phyloP scores from a whole-genome alignment of 1,140 invertebrate genomes.

The Hydropsyche tenuis region DNA sequence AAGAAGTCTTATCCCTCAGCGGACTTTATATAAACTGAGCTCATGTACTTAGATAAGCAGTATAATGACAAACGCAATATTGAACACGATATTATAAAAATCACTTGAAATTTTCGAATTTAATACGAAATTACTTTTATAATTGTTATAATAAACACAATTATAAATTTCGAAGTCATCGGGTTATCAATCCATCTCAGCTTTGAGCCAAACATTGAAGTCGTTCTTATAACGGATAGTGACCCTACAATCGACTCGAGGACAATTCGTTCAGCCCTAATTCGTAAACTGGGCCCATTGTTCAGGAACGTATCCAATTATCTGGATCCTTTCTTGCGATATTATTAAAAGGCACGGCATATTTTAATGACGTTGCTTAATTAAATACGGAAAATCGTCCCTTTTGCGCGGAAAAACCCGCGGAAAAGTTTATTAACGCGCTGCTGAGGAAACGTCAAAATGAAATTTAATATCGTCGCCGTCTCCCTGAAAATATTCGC shows the following conservation, averaged over 20 bases:
- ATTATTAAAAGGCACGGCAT: slow-evolving; percentile 33
- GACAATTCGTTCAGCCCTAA: slow-evolving; percentile 11
- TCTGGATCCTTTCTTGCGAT: neutral
- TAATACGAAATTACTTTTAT: too few species aligned
- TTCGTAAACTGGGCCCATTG: slow-evolving; percentile 3
- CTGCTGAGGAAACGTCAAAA: neutral
- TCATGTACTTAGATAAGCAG: too few species aligned
- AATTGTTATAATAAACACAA: too few species aligned
- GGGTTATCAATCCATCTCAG: too few species aligned
- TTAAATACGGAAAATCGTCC: slow-evolving; percentile 28
- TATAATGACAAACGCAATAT: too few species aligned
- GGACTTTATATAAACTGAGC: too few species aligned
- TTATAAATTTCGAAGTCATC: too few species aligned
- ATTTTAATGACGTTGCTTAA: slow-evolving; percentile 36
- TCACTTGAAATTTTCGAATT: too few species aligned
- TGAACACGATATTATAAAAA: too few species aligned
- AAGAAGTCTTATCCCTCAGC: too few species aligned
- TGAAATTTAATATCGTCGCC: slow-evolving; percentile 36
- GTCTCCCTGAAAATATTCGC: slow-evolving; percentile 6
- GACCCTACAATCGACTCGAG: neutral
- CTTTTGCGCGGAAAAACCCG: slow-evolving; percentile 17
- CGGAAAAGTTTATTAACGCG: slow-evolving; percentile 29
- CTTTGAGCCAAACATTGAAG: too few species aligned
- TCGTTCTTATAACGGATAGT: too few species aligned
- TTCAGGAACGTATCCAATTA: slow-evolving; percentile 34